These are phyloP conservation scores for Xiphophorus couchianus DNA, from an alignment of 2,113 vertebrate species.

Conservation along the genomic window DNA sequence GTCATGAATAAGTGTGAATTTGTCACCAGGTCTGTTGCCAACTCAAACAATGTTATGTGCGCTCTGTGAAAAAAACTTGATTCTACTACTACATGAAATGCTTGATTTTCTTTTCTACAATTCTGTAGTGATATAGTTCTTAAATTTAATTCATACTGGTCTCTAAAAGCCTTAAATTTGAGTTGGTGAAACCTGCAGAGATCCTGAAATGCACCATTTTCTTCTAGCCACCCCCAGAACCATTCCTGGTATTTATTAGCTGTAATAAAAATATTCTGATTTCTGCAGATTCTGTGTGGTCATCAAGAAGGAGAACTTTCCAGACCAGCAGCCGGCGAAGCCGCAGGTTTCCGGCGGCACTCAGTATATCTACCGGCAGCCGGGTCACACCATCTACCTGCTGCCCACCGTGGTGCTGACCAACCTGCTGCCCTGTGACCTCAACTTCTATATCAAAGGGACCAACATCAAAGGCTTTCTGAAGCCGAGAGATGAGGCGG, in stretches of 20 bases:
- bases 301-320: slow-evolving; percentile 96
- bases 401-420: slow-evolving; percentile 92
- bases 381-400: slow-evolving; percentile 93
- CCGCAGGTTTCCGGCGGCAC: slow-evolving; percentile 84
- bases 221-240: no score
- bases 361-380: slow-evolving; percentile 95
- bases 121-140: no score
- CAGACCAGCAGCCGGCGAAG: slow-evolving; percentile 92
- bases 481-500: slow-evolving; percentile 91
- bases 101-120: no score
- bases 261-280: background rate
- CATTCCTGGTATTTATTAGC: background rate
- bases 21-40: no score
- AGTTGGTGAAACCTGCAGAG: no score
- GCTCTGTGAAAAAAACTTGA: no score
- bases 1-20: no score
- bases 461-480: slow-evolving; percentile 86
- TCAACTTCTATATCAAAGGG: slow-evolving; percentile 94
- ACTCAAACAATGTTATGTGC: no score
- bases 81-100: no score
- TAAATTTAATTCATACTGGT: no score
- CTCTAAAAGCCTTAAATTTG: no score
- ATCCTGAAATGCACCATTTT: background rate
- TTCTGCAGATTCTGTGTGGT: slow-evolving; percentile 92
- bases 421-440: slow-evolving; percentile 94